Evolutionary conservation across 2,888 invertebrate genomes (phyloP), one percentile per base, ranked within the genome.

Genomic region (Apamea crenata): DNA sequence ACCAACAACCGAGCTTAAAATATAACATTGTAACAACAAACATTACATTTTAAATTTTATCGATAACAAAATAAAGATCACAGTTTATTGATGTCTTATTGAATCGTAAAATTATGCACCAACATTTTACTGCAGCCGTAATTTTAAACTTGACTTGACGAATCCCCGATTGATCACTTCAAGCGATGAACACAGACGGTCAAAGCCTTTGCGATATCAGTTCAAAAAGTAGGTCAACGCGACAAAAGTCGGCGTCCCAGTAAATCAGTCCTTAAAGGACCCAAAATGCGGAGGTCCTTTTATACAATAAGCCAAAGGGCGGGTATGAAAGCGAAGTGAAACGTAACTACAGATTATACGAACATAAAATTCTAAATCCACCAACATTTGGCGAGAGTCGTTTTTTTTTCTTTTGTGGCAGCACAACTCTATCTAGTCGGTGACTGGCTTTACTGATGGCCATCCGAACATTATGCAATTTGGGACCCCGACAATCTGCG

Each of bases 281-380:
- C 91, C 89, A 83, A 88, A 93, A 92, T 90, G 90, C 90, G 86
- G 81, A 81, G 83, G 84, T 88, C 88, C 89, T 91, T 90, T 91
- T 90, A 90, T 90, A 90, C 90, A 89, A 90, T 89, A 90, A 90
- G 90, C 90, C 91, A 88, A 83, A 85, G 78, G 83, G 88, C 87
- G 90, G 87, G 86, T 74, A 87, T 87, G 88, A 88, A 88, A 88
- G 89, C 85, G 88, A 89, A 91, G 89, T 91, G 89, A 90, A 92
- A 91, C 87, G 89, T 92, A 90, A 92, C 88, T 90, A 89, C 90
- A 92, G 92, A 93, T 94, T 93, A 92, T 91, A 86, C 87, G 85
- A 87, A 90, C 91, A 91, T 93, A 93, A 93, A 92, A 93, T 92
- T 85, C 88, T 86, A 89, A 91, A 92, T 91, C 90, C 89, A 82